Conservation (phyloP, 2,888 invertebrate species). For the Epinotia ramella region DNA sequence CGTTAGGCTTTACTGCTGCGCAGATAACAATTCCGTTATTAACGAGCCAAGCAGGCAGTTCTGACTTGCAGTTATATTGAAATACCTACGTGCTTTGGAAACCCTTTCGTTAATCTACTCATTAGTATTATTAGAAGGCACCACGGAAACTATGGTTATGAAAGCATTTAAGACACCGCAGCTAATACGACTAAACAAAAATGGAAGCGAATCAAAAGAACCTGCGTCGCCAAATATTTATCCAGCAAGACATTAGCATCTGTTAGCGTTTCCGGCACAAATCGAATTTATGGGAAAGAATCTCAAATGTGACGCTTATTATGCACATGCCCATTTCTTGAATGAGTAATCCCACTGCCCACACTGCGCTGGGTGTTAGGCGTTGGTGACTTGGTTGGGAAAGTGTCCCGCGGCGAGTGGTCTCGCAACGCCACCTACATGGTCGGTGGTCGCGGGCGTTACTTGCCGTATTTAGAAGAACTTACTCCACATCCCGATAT, state of each 20-base stretch:
- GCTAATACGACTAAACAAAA: constrained; percentile 38
- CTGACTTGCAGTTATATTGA: background rate
- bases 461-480: constrained; percentile 32
- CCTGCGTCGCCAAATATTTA: constrained; percentile 34
- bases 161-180: constrained; percentile 30
- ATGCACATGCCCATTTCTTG: constrained; percentile 29
- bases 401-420: constrained; percentile 13
- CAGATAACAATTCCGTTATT: constrained; percentile 26
- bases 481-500: constrained; percentile 33
- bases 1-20: constrained; percentile 18
- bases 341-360: constrained; percentile 18
- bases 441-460: constrained; percentile 30
- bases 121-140: background rate
- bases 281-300: constrained; percentile 15
- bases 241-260: constrained; percentile 32
- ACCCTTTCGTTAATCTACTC: background rate
- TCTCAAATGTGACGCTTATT: background rate
- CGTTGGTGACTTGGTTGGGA: constrained; percentile 17
- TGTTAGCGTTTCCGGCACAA: constrained; percentile 37
- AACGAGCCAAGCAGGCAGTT: constrained; percentile 15
- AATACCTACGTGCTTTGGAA: constrained; percentile 10
- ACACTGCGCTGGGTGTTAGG: background rate
- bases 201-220: constrained; percentile 24
- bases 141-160: background rate
- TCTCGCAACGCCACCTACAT: constrained; percentile 40